Conservation (phyloP, 1,140 invertebrate genomes). For the Rhopalosiphum maidis region DNA sequence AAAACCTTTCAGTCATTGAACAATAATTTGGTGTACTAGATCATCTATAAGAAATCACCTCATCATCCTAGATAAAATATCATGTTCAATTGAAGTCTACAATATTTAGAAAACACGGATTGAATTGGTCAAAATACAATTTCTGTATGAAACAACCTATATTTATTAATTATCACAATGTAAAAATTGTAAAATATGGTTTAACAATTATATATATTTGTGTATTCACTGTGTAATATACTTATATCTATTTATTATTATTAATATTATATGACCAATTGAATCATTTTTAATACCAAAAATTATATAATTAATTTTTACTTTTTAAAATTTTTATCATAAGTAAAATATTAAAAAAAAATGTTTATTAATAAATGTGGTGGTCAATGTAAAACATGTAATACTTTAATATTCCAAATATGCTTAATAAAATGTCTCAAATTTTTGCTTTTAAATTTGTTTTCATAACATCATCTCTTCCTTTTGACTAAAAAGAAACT, state of each 20-base stretch:
- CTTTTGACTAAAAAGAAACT: neutral
- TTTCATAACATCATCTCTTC: too few relatives aligned
- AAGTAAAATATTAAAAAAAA: neutral
- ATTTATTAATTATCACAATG: neutral
- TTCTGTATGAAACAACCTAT: too few relatives aligned
- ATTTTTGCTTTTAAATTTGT: neutral
- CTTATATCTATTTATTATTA: neutral
- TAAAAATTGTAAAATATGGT: neutral
- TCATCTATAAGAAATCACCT: neutral
- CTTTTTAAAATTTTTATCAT: neutral
- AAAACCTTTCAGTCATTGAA: constrained; percentile 1
- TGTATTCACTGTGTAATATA: neutral
- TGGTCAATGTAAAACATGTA: neutral
- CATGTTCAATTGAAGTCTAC: neutral
- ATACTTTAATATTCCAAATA: neutral
- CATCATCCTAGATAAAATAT: neutral
- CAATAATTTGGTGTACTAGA: neutral
- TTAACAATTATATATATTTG: neutral
- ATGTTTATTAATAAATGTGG: neutral
- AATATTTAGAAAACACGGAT: neutral
- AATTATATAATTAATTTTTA: neutral
- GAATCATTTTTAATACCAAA: neutral
- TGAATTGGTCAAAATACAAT: constrained; percentile 3
- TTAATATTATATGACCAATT: neutral
- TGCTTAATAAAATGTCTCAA: neutral